Conservation (phyloP, 1,140 invertebrate species). For the Copidosoma floridanum region DNA sequence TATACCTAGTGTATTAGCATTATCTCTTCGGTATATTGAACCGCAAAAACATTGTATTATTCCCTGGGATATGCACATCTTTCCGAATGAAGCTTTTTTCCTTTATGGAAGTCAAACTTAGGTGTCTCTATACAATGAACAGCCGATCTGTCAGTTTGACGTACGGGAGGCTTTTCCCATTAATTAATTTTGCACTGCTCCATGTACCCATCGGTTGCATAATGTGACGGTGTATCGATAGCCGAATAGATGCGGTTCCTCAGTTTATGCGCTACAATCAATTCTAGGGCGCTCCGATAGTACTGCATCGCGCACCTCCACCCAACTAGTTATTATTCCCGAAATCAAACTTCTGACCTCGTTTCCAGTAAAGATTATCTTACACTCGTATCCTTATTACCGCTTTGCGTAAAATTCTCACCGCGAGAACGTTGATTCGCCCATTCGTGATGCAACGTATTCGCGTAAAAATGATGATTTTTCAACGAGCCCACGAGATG, state of each 20-base stretch:
- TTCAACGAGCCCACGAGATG: not conserved
- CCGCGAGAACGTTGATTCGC: not conserved
- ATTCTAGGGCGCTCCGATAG: not conserved
- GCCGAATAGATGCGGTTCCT: no score
- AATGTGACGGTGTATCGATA: no score
- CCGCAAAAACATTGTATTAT: no score
- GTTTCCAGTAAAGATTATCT: not conserved
- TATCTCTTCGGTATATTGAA: no score
- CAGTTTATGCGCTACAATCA: not conserved
- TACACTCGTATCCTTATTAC: not conserved
- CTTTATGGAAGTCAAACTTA: no score
- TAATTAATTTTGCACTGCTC: no score
- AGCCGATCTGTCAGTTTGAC: no score
- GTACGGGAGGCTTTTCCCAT: no score
- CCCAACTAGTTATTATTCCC: not conserved
- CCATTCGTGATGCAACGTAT: not conserved
- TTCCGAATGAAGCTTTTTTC: no score
- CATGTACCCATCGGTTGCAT: no score
- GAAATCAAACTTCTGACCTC: constrained; percentile 3
- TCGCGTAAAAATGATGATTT: constrained; percentile 14
- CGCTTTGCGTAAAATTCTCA: not conserved
- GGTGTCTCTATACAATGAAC: not conserved
- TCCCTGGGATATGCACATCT: not conserved
- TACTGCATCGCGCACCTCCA: no score
- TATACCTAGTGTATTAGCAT: no score